Evolutionary conservation across 2,888 invertebrate species (phyloP).

Genomic region (Agrenia bidenticulata): DNA sequence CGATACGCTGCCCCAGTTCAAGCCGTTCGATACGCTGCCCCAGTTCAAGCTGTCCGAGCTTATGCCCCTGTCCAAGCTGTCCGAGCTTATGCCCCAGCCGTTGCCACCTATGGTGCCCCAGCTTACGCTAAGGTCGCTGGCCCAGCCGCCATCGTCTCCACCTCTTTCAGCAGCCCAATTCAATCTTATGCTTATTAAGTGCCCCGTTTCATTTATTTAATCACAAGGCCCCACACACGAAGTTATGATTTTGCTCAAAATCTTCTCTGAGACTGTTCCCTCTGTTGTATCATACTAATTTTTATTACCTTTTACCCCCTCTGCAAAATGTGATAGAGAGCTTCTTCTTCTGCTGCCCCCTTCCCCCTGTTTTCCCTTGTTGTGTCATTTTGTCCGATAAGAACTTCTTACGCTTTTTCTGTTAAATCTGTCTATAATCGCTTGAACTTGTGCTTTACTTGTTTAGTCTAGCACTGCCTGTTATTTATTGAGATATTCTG

Average conservation of each 20-base stretch:
- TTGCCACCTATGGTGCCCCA: conserved; percentile 1
- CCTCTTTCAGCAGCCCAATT: conserved; percentile 30
- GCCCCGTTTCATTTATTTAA: conserved; percentile 2
- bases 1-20: conserved; percentile 20
- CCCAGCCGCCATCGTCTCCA: conserved; percentile 30
- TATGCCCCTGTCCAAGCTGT: not conserved
- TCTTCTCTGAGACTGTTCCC: conserved; percentile 17
- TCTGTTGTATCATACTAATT: not conserved
- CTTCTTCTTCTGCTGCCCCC: too few relatives aligned
- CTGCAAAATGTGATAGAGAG: too few relatives aligned
- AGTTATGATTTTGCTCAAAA: conserved; percentile 9
- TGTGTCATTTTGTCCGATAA: too few relatives aligned
- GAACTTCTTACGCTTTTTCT: too few relatives aligned
- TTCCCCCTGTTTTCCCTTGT: too few relatives aligned
- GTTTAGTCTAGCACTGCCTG: too few relatives aligned
- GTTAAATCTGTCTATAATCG: too few relatives aligned
- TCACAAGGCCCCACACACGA: conserved; percentile 25
- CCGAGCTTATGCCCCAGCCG: conserved; percentile 15
- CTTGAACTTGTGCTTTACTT: too few relatives aligned
- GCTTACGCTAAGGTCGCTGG: conserved; percentile 14
- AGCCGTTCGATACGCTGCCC: conserved; percentile 11
- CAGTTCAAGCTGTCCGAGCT: conserved; percentile 10
- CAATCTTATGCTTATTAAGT: conserved; percentile 35
- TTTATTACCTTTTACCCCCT: too few relatives aligned
- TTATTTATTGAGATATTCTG: too few relatives aligned